These are phyloP conservation scores for Cantharis lateralis DNA, from an alignment of 2,888 invertebrate genomes.

Conservation along the genomic window DNA sequence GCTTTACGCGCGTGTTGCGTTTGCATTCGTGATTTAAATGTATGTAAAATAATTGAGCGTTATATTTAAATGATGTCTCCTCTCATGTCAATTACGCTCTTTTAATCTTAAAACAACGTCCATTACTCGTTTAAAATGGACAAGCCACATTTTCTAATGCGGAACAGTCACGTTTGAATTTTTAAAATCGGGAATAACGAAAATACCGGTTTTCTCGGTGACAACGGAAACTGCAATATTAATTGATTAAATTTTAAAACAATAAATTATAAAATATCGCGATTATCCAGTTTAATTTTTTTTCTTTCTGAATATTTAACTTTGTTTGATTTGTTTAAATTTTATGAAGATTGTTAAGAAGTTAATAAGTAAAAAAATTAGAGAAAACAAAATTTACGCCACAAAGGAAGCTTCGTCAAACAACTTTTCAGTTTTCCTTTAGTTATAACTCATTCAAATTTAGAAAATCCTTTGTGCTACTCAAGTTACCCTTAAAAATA, in stretches of 20 bases:
- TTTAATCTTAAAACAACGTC: constrained; percentile 2
- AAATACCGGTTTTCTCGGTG: background rate
- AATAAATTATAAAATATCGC: too few relatives aligned
- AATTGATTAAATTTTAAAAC: too few relatives aligned
- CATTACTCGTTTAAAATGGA: background rate
- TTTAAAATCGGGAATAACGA: background rate
- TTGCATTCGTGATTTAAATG: constrained; percentile 25
- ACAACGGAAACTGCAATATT: too few relatives aligned
- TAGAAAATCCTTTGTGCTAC: constrained; percentile 43
- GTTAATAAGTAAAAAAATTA: background rate
- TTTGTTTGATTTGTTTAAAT: background rate
- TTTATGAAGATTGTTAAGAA: background rate
- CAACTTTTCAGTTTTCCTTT: constrained; percentile 41
- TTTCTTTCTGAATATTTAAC: background rate
- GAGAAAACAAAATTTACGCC: constrained; percentile 18
- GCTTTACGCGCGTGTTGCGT: constrained; percentile 27
- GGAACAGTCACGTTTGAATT: background rate
- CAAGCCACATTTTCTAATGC: background rate
- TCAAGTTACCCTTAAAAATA: constrained; percentile 45
- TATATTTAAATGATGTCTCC: constrained; percentile 46
- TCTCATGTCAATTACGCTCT: constrained; percentile 22
- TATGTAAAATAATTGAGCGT: constrained; percentile 52
- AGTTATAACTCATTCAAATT: constrained; percentile 43
- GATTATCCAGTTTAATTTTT: too few relatives aligned
- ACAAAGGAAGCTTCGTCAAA: constrained; percentile 37